Evolutionary conservation across 1,140 invertebrate species (phyloP).

Genomic region (Alviniconcha marisindica): DNA sequence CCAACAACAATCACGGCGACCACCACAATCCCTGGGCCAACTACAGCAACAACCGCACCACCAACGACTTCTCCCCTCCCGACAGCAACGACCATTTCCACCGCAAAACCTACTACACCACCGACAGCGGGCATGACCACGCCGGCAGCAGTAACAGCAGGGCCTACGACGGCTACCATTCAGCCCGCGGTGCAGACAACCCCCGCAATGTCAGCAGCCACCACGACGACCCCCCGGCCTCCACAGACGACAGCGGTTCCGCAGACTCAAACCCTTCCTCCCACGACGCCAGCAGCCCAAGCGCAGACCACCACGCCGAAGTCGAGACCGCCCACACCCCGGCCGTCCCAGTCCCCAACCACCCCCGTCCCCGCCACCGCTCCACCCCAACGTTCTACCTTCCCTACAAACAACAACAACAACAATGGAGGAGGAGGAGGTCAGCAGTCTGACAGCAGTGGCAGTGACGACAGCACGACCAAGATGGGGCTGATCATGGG

Average conservation of each 20-base stretch:
- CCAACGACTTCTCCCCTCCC: neutral
- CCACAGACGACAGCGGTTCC: conserved; percentile 32
- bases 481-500: conserved; percentile 34
- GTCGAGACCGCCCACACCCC: neutral
- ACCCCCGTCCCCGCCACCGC: neutral
- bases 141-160: too few species aligned
- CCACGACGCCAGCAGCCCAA: conserved; percentile 5
- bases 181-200: conserved; percentile 31
- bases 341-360: neutral
- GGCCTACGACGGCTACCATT: conserved; percentile 26
- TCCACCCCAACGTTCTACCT: conserved; percentile 22
- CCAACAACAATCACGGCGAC: conserved; percentile 1
- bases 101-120: conserved; percentile 24
- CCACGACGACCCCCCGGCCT: conserved; percentile 35
- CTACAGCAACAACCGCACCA: conserved; percentile 4
- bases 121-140: too few species aligned
- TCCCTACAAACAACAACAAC: conserved; percentile 12
- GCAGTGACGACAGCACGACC: conserved; percentile 8
- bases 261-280: neutral
- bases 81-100: conserved; percentile 2
- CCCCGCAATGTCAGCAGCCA: conserved; percentile 17
- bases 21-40: neutral
- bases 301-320: neutral
- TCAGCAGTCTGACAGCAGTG: too few species aligned
- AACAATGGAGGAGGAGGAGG: neutral